A percentile compares a stretch with the other conserved stretches of the same genome.
phyloP scores from a whole-genome alignment of 64 coral and sea anemone genomes.

The Platygyra sinensis region DNA sequence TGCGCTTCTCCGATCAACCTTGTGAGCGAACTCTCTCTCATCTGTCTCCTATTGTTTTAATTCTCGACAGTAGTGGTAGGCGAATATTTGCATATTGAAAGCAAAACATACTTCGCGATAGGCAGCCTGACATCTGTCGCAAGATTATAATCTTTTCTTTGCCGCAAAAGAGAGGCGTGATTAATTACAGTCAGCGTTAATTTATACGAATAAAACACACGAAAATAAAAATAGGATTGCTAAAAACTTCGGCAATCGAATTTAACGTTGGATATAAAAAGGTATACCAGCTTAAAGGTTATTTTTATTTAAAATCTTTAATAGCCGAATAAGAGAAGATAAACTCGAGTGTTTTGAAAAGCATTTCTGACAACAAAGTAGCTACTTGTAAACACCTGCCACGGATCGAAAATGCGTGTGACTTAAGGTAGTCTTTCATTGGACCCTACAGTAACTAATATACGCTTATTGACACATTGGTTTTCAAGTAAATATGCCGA shows the following conservation, averaged over 20 bases:
- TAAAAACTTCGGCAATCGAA: too few relatives aligned
- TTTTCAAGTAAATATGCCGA: not conserved
- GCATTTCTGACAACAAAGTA: too few relatives aligned
- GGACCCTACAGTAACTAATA: not conserved
- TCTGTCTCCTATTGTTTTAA: not conserved
- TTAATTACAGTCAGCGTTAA: not conserved
- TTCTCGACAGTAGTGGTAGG: not conserved
- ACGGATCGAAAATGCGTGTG: not conserved
- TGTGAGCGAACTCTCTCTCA: not conserved
- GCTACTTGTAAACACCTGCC: too few relatives aligned
- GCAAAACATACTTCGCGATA: not conserved
- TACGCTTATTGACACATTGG: not conserved
- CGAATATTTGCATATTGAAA: conserved; percentile 46
- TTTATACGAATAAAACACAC: not conserved
- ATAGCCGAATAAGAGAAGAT: too few relatives aligned
- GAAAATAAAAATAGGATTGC: not conserved
- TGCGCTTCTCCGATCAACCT: not conserved
- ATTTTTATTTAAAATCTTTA: too few relatives aligned
- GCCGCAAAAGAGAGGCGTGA: not conserved
- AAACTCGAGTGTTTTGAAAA: too few relatives aligned
- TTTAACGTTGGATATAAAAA: too few relatives aligned
- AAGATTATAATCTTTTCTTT: conserved; percentile 41
- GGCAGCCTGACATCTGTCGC: conserved; percentile 45
- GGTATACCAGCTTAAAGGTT: too few relatives aligned
- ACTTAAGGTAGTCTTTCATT: too few relatives aligned